Evolutionary conservation across 1,140 invertebrate genomes (phyloP).

Genomic region (Steinernema khuongi): DNA sequence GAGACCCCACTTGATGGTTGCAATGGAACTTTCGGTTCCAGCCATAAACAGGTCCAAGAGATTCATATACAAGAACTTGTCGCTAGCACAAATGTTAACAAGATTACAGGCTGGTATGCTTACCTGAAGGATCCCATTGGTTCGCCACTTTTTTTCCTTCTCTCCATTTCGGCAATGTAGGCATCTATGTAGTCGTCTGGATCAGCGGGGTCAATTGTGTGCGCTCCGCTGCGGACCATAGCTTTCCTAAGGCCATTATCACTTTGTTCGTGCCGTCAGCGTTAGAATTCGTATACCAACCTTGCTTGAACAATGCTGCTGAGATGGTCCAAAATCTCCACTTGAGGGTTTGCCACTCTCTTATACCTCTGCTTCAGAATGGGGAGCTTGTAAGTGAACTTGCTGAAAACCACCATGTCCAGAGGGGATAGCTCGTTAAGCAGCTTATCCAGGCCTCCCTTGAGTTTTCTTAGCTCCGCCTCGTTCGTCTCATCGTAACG

Average conservation of each 20-base stretch:
- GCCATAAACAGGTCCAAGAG: constrained; percentile 26
- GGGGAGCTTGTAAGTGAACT: background rate
- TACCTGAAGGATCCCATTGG: constrained; percentile 1
- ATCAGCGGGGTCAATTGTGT: constrained; percentile 59
- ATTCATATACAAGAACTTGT: constrained; percentile 7
- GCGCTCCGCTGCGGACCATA: constrained; percentile 4
- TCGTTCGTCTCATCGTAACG: constrained; percentile 1
- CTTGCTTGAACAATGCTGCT: background rate
- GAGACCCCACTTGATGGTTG: constrained; percentile 25
- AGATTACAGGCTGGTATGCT: background rate
- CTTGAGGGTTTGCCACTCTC: background rate
- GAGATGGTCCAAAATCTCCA: background rate
- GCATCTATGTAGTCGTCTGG: constrained; percentile 62
- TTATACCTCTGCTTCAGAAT: background rate
- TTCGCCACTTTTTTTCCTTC: constrained; percentile 17
- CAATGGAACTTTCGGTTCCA: constrained; percentile 26
- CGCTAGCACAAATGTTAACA: no score
- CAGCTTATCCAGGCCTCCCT: background rate
- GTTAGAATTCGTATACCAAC: background rate
- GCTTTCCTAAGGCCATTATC: constrained; percentile 21
- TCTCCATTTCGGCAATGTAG: constrained; percentile 61
- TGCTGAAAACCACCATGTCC: background rate
- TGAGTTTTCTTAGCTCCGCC: background rate
- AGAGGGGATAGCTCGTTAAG: background rate
- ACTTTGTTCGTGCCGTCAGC: background rate